These are phyloP conservation scores for Dendrocincla tyrannina DNA, from an alignment of 2,797 vertebrate species.

Conservation along the genomic window DNA sequence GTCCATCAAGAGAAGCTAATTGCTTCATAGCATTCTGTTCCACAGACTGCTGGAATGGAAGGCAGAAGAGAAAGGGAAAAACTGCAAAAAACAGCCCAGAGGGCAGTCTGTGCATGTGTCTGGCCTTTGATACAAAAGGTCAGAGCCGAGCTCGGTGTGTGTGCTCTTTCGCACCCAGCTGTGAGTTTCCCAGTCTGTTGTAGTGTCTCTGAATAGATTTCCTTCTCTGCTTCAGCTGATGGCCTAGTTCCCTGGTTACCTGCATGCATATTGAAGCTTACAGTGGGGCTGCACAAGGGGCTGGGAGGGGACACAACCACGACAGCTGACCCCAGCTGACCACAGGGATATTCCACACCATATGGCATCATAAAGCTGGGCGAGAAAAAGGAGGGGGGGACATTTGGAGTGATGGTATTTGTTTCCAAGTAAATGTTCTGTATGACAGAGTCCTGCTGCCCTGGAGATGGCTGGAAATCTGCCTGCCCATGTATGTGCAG, in stretches of 20 bases:
- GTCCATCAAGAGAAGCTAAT: not conserved
- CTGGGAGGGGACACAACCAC: not conserved
- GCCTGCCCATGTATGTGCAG: not conserved
- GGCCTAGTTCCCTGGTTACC: not conserved
- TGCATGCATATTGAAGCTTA: not conserved
- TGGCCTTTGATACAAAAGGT: not conserved
- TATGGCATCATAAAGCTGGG: not conserved
- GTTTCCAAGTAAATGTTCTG: fast-evolving
- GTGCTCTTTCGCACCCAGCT: not conserved
- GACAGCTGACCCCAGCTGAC: not conserved
- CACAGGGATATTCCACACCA: not conserved
- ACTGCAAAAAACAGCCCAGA: not conserved
- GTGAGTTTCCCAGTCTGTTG: not conserved
- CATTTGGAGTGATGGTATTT: not conserved
- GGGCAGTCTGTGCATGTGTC: not conserved
- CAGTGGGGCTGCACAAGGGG: not conserved
- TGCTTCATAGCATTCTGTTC: not conserved
- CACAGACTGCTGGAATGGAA: not conserved
- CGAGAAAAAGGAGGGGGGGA: not conserved
- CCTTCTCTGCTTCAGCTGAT: not conserved
- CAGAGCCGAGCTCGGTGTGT: not conserved
- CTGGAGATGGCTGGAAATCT: not conserved
- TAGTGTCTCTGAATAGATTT: not conserved
- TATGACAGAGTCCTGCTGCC: not conserved
- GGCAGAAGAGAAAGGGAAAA: not conserved